Percentiles rank a stretch among this genome's conserved stretches.
Evolutionary conservation across 2,888 invertebrate species (phyloP).

Genomic region (Athalia cordata): DNA sequence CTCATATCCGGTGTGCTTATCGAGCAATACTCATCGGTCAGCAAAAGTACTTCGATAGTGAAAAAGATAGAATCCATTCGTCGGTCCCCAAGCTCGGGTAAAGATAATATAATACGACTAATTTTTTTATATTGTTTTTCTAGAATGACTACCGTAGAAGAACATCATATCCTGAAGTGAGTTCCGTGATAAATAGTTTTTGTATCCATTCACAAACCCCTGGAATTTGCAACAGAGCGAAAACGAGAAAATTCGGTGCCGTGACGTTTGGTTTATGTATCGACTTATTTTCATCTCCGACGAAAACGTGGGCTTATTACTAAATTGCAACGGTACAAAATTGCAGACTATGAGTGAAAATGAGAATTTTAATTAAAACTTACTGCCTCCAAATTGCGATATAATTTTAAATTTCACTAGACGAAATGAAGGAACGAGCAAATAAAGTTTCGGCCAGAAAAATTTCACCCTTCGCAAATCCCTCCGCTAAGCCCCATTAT

Average conservation of each 20-base stretch:
- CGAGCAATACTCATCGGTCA: slow-evolving; percentile 6
- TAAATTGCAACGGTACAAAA: slow-evolving; percentile 3
- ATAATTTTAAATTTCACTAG: slow-evolving; percentile 27
- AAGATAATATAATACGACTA: too few relatives aligned
- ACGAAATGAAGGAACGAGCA: slow-evolving; percentile 15
- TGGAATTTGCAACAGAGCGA: too few relatives aligned
- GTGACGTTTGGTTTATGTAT: not conserved
- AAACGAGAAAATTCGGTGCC: too few relatives aligned
- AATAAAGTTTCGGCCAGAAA: not conserved
- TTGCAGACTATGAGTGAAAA: slow-evolving; percentile 5
- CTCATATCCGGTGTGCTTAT: slow-evolving; percentile 26
- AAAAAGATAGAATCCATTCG: slow-evolving; percentile 4
- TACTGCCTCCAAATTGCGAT: slow-evolving; percentile 17
- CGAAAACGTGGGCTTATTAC: slow-evolving; percentile 12
- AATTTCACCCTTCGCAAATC: not conserved
- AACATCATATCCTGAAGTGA: too few relatives aligned
- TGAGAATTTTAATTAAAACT: slow-evolving; percentile 26
- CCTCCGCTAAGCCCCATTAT: too few relatives aligned
- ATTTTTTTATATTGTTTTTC: too few relatives aligned
- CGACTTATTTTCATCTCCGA: slow-evolving; percentile 10
- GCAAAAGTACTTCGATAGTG: slow-evolving; percentile 6
- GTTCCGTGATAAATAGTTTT: too few relatives aligned
- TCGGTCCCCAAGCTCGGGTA: not conserved
- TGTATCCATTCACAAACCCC: too few relatives aligned
- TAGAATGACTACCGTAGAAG: too few relatives aligned